phyloP scores from a whole-genome alignment of 2,888 invertebrate genomes.

The Ophonus ardosiacus region DNA sequence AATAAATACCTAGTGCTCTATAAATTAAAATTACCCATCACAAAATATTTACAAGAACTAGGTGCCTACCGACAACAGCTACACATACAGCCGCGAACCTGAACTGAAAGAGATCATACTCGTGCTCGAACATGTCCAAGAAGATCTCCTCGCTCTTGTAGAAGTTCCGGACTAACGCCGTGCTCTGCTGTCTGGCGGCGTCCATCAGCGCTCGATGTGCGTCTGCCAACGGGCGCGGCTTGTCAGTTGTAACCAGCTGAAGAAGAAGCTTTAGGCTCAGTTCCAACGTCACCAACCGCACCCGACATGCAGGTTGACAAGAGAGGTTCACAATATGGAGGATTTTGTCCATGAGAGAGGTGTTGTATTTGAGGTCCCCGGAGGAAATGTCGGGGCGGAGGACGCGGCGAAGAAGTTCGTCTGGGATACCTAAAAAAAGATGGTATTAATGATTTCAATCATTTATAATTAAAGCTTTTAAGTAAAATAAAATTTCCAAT shows the following conservation, averaged over 20 bases:
- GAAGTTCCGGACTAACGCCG: constrained; percentile 91
- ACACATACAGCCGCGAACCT: constrained; percentile 61
- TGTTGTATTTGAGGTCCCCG: constrained; percentile 81
- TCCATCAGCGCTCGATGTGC: constrained; percentile 83
- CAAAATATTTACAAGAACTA: not conserved
- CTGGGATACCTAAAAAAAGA: constrained; percentile 84
- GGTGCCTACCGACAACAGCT: constrained; percentile 31
- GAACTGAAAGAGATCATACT: constrained; percentile 77
- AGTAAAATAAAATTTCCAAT: too few relatives aligned
- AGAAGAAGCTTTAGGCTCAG: constrained; percentile 89
- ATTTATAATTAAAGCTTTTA: too few relatives aligned
- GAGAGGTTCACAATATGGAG: constrained; percentile 89
- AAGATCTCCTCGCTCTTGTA: constrained; percentile 99
- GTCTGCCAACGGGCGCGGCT: constrained; percentile 75
- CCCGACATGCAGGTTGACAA: constrained; percentile 93
- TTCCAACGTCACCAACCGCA: constrained; percentile 95
- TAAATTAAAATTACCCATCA: too few relatives aligned
- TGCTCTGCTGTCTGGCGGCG: constrained; percentile 87
- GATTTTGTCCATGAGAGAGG: constrained; percentile 88
- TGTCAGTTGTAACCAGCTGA: constrained; percentile 77
- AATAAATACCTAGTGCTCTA: not conserved
- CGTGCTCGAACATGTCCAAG: constrained; percentile 98
- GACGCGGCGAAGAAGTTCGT: constrained; percentile 88
- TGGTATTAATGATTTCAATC: too few relatives aligned
- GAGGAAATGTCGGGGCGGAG: constrained; percentile 78